A percentile compares a stretch with the other conserved stretches of the same genome.
These are phyloP conservation scores for Petrocephalus sullivani DNA, from an alignment of 2,797 vertebrate species.

Conservation along the genomic window DNA sequence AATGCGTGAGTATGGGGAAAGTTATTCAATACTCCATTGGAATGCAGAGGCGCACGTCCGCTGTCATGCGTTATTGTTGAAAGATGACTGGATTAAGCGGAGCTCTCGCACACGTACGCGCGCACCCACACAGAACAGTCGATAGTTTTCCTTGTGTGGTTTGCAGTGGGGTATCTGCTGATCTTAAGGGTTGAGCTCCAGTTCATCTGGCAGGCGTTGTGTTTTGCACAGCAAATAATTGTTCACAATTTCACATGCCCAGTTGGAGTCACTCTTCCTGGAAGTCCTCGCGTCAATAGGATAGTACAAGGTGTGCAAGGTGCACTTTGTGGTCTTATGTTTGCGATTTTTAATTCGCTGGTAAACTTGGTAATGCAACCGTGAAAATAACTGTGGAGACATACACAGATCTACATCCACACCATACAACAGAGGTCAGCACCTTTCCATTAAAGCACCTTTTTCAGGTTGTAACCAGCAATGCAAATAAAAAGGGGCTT, in stretches of 20 bases:
- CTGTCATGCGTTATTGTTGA: not conserved
- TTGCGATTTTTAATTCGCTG: slow-evolving; percentile 68
- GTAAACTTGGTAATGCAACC: slow-evolving; percentile 34
- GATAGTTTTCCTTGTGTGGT: slow-evolving; percentile 47
- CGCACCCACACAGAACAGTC: slow-evolving; percentile 9
- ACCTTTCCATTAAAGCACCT: not conserved
- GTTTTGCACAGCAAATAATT: slow-evolving; percentile 76
- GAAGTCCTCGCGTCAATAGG: slow-evolving; percentile 68
- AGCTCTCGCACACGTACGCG: not conserved
- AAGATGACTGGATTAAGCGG: not conserved
- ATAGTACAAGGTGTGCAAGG: slow-evolving; percentile 56
- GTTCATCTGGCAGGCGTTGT: slow-evolving; percentile 74
- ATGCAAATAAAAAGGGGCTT: not conserved
- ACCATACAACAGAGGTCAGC: not conserved
- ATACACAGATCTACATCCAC: not conserved
- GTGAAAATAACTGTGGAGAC: not conserved
- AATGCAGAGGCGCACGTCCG: not conserved
- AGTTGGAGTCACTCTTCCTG: slow-evolving; percentile 62
- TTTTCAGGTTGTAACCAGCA: not conserved
- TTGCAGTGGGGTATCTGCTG: slow-evolving; percentile 50
- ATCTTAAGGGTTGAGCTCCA: slow-evolving; percentile 63
- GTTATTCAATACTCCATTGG: not conserved
- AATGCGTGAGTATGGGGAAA: not conserved
- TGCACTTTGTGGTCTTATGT: slow-evolving; percentile 57
- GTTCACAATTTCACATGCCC: slow-evolving; percentile 71